Percentiles rank a stretch among this genome's conserved stretches.
Conservation (phyloP, 2,113 vertebrate species). For the Dromas ardeola region DNA sequence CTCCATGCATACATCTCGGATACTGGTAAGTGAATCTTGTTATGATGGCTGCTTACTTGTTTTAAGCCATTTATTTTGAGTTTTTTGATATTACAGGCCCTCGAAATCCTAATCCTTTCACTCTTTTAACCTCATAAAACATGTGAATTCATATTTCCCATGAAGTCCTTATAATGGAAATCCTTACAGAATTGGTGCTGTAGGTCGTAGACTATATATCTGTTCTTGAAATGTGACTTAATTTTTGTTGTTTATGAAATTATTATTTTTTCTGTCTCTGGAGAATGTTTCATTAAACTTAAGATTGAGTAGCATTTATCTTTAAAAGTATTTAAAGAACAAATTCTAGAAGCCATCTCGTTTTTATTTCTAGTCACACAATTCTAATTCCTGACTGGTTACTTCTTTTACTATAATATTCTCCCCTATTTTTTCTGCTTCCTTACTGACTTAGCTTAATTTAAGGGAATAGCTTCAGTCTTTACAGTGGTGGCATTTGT, state of each 20-base stretch:
- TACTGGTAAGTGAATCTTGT: slow-evolving; percentile 83
- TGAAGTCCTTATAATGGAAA: not conserved
- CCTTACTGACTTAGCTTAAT: not conserved
- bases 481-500: not conserved
- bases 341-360: not conserved
- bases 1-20: slow-evolving; percentile 97
- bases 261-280: not conserved
- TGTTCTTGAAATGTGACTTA: not conserved
- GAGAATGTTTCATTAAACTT: not conserved
- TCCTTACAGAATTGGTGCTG: not conserved
- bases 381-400: not conserved
- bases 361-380: not conserved
- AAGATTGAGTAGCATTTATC: not conserved
- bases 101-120: not conserved
- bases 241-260: not conserved
- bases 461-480: not conserved
- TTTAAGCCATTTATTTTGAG: not conserved
- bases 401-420: not conserved
- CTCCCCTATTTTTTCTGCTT: not conserved
- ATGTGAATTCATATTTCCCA: not conserved
- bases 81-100: not conserved
- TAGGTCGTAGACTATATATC: not conserved
- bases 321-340: not conserved
- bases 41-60: not conserved
- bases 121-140: not conserved